Percentiles rank a stretch among this genome's conserved stretches.
These are phyloP conservation scores for Conus ventricosus DNA, from an alignment of 1,140 invertebrate species.

Conservation along the genomic window DNA sequence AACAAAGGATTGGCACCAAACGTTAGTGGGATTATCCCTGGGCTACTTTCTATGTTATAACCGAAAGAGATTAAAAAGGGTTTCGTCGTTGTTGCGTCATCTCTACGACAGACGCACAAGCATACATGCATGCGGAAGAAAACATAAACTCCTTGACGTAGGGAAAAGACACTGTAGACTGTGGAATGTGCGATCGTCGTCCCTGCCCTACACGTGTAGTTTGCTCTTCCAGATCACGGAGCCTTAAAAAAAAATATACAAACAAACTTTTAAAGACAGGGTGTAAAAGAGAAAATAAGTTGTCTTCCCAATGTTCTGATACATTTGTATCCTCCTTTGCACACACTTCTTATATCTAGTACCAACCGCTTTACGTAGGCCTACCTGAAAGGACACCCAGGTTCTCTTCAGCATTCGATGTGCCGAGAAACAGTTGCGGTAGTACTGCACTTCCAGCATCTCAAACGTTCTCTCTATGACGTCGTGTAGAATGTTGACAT, in stretches of 20 bases:
- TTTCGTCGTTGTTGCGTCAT: no score
- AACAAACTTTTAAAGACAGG: neutral
- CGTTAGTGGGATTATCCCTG: no score
- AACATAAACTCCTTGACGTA: no score
- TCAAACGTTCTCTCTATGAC: neutral
- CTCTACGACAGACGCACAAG: no score
- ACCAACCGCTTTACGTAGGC: neutral
- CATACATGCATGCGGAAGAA: no score
- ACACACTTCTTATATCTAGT: neutral
- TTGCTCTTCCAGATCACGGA: neutral
- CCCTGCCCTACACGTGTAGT: no score
- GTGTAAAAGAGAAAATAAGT: neutral
- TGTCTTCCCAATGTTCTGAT: neutral
- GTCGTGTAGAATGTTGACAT: slow-evolving; percentile 1
- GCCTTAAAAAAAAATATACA: no score
- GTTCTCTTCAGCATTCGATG: neutral
- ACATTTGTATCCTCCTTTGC: neutral
- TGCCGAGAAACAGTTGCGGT: neutral
- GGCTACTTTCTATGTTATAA: no score
- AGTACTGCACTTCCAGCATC: neutral
- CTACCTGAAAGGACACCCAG: slow-evolving; percentile 10
- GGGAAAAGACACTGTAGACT: no score
- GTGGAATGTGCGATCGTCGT: no score
- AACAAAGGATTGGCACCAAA: no score
- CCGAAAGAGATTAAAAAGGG: no score